These are phyloP conservation scores for Cataglyphis hispanica DNA, from an alignment of 1,140 invertebrate species.

Conservation along the genomic window DNA sequence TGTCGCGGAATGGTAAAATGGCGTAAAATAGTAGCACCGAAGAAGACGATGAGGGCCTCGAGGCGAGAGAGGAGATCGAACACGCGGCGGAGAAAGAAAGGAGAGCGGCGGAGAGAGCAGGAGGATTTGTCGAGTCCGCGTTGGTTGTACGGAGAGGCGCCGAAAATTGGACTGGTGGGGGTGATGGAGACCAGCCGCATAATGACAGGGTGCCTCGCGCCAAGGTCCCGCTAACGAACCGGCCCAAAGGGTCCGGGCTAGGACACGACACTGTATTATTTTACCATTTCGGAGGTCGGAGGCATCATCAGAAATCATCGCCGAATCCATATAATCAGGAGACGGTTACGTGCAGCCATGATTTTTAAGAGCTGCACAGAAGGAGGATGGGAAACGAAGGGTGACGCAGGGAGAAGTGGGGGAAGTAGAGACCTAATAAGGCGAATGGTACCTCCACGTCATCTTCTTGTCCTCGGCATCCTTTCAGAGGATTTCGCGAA, in stretches of 20 bases:
- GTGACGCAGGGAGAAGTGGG: neutral
- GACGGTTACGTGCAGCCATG: conserved; percentile 80
- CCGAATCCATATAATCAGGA: conserved; percentile 84
- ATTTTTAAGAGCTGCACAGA: conserved; percentile 74
- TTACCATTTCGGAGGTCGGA: conserved; percentile 81
- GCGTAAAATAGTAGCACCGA: conserved; percentile 51
- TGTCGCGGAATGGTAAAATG: neutral
- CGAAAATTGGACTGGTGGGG: conserved; percentile 79
- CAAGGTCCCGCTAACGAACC: conserved; percentile 84
- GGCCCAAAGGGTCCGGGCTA: conserved; percentile 78
- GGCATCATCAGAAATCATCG: conserved; percentile 84
- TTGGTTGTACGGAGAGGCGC: conserved; percentile 66
- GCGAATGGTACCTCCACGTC: conserved; percentile 62
- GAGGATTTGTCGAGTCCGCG: conserved; percentile 69
- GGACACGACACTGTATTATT: conserved; percentile 84
- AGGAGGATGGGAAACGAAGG: neutral
- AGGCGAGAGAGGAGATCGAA: conserved; percentile 3
- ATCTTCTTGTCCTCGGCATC: conserved; percentile 49
- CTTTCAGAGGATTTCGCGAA: neutral
- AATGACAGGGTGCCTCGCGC: conserved; percentile 84
- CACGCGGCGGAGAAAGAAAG: conserved; percentile 40
- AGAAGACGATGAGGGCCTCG: neutral
- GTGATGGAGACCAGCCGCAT: conserved; percentile 82
- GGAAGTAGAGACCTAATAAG: conserved; percentile 68
- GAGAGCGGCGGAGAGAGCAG: conserved; percentile 47